phyloP scores from a whole-genome alignment of 2,888 invertebrate genomes.

The Tipula helvola region DNA sequence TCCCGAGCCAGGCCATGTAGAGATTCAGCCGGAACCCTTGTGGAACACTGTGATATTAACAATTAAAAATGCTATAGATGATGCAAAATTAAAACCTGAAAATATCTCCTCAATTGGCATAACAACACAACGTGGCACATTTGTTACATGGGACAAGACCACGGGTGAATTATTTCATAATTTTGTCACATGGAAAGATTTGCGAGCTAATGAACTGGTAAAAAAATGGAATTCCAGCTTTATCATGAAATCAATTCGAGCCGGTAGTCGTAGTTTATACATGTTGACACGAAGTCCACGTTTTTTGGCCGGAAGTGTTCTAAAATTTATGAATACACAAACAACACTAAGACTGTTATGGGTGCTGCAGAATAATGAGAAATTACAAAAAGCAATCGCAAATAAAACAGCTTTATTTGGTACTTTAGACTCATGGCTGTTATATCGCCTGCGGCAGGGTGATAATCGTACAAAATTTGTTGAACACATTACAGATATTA shows the following conservation, averaged over 20 bases:
- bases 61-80: constrained; percentile 53
- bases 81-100: constrained; percentile 48
- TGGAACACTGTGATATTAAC: constrained; percentile 58
- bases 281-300: constrained; percentile 64
- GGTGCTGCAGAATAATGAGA: constrained; percentile 59
- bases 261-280: constrained; percentile 57
- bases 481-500: constrained; percentile 73
- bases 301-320: constrained; percentile 71
- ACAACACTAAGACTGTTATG: constrained; percentile 66
- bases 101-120: constrained; percentile 71
- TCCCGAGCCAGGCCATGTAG: constrained; percentile 68
- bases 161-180: constrained; percentile 68
- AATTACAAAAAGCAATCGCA: constrained; percentile 50
- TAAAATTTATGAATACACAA: constrained; percentile 76
- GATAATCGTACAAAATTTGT: constrained; percentile 21
- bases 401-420: constrained; percentile 63
- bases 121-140: constrained; percentile 68
- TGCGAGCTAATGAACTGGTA: constrained; percentile 60
- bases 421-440: constrained; percentile 86
- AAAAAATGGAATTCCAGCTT: constrained; percentile 67
- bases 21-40: constrained; percentile 76
- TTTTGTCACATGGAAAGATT: constrained; percentile 85
- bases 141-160: constrained; percentile 68
- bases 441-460: constrained; percentile 58
- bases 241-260: constrained; percentile 52